Conservation (phyloP, 2,113 vertebrate species). For the Echinops telfairi region DNA sequence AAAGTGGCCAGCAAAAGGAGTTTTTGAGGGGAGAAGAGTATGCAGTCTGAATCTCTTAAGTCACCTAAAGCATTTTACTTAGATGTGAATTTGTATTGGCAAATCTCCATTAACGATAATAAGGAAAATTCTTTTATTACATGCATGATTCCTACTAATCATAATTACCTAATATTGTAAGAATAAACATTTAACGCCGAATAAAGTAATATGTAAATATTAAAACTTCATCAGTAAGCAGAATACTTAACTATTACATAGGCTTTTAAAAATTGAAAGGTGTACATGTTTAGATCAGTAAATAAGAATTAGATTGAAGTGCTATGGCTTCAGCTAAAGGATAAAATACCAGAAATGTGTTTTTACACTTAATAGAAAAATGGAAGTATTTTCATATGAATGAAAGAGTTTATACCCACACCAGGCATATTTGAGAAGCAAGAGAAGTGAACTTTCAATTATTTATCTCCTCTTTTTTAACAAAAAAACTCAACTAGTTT, state of each 20-base stretch:
- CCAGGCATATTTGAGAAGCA: conserved; percentile 32
- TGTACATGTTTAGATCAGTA: not conserved
- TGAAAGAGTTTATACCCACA: conserved; percentile 11
- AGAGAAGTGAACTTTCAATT: conserved; percentile 34
- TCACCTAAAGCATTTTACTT: conserved; percentile 43
- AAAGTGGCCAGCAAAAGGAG: not conserved
- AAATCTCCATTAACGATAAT: not conserved
- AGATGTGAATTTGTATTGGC: not conserved
- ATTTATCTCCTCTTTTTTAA: not conserved
- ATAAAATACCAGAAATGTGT: conserved; percentile 27
- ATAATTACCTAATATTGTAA: conserved; percentile 20
- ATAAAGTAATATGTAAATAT: conserved; percentile 24
- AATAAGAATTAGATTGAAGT: conserved; percentile 47
- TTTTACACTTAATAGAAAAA: conserved; percentile 24
- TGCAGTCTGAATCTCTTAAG: conserved; percentile 44
- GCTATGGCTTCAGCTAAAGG: not conserved
- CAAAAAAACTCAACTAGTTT: not conserved
- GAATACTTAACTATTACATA: conserved; percentile 29
- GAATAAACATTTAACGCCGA: conserved; percentile 27
- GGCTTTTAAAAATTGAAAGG: conserved; percentile 9
- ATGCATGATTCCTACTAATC: not conserved
- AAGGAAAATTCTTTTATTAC: conserved; percentile 21
- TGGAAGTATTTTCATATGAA: conserved; percentile 18
- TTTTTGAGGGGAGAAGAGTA: not conserved
- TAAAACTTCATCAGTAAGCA: conserved; percentile 34